phyloP scores from a whole-genome alignment of 2,797 vertebrate species.

The Chelonia mydas region DNA sequence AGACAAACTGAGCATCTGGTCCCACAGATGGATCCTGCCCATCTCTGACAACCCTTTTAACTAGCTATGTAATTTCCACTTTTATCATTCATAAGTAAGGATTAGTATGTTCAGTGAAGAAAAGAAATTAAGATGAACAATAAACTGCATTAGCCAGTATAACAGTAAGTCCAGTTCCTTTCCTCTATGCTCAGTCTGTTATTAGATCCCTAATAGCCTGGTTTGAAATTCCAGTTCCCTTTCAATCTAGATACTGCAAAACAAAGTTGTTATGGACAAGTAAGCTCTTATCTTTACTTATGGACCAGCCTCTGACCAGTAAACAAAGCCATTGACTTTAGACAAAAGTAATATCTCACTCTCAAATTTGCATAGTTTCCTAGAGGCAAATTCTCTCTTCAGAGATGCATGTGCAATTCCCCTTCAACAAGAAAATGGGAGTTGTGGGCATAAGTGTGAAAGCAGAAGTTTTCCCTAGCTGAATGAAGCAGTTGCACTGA shows the following conservation, averaged over 20 bases:
- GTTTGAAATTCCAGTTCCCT: neutral
- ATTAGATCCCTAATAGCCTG: neutral
- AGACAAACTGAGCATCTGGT: neutral
- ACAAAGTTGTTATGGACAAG: neutral
- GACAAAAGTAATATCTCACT: conserved; percentile 44
- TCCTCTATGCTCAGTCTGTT: neutral
- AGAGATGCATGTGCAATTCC: neutral
- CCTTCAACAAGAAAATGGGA: neutral
- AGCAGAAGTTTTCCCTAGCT: neutral
- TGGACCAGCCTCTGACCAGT: neutral
- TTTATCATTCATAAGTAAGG: neutral
- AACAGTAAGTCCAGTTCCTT: neutral
- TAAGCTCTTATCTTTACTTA: neutral
- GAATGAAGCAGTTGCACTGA: too few species aligned
- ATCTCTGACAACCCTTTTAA: neutral
- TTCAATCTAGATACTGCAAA: neutral
- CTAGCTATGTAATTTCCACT: neutral
- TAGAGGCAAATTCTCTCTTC: conserved; percentile 2
- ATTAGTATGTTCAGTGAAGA: neutral
- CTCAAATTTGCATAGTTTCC: conserved; percentile 42
- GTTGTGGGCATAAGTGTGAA: neutral
- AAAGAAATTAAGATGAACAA: neutral
- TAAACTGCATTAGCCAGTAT: neutral
- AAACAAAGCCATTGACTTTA: neutral
- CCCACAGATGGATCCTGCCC: neutral